Conservation (phyloP, 2,797 vertebrate genomes). For the Hippoglossus hippoglossus region DNA sequence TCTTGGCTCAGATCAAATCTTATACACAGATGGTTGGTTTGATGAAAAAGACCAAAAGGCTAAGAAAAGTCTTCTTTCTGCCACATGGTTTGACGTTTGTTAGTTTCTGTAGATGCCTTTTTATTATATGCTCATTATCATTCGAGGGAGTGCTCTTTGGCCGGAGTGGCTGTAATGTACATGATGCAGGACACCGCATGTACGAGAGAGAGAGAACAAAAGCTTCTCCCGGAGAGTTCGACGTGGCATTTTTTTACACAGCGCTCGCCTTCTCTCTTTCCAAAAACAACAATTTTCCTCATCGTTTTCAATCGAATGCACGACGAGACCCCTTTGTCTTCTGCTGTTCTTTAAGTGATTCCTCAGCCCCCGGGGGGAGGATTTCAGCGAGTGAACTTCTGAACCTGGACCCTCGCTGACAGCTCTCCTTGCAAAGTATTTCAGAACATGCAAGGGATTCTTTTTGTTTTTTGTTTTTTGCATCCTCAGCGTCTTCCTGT, state of each 20-base stretch:
- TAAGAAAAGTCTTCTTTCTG: neutral
- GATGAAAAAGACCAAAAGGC: constrained; percentile 26
- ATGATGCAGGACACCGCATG: constrained; percentile 38
- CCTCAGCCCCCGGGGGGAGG: constrained; percentile 54
- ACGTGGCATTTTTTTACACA: constrained; percentile 39
- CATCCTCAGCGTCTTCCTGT: constrained; percentile 75
- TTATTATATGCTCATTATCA: constrained; percentile 42
- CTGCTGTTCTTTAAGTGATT: constrained; percentile 40
- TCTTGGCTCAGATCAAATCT: constrained; percentile 3
- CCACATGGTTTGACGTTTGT: neutral
- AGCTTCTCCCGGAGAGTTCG: constrained; percentile 21
- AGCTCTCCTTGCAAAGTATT: constrained; percentile 47
- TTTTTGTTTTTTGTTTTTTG: constrained; percentile 47
- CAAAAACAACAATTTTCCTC: constrained; percentile 61
- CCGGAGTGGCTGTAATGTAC: constrained; percentile 26
- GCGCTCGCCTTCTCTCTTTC: constrained; percentile 11
- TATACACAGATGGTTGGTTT: neutral
- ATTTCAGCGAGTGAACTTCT: constrained; percentile 70
- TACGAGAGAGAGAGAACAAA: constrained; percentile 32
- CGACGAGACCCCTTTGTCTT: constrained; percentile 48
- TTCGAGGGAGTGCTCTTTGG: constrained; percentile 31
- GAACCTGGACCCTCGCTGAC: constrained; percentile 65
- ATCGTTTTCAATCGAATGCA: constrained; percentile 39
- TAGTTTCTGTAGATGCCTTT: constrained; percentile 28
- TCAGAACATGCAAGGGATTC: constrained; percentile 37